These are phyloP conservation scores for Drosophila aldrichi DNA, from an alignment of 2,888 invertebrate genomes.

Conservation along the genomic window DNA sequence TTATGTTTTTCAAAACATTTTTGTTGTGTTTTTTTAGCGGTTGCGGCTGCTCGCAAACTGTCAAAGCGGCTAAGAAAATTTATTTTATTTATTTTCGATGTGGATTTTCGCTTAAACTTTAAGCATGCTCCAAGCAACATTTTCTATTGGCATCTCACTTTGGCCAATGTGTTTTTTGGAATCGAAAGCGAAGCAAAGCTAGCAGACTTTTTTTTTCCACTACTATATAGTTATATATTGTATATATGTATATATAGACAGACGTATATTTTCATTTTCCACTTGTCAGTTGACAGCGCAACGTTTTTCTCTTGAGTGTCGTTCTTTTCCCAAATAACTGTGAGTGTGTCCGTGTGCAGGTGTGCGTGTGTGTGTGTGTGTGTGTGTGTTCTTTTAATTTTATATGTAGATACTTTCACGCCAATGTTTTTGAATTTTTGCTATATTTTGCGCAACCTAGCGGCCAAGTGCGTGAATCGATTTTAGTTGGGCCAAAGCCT, in stretches of 20 bases:
- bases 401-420: conserved; percentile 54
- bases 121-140: conserved; percentile 46
- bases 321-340: conserved; percentile 23
- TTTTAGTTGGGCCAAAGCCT: conserved; percentile 82
- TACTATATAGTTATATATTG: conserved; percentile 13
- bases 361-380: background rate
- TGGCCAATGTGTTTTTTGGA: conserved; percentile 44
- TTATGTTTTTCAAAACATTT: background rate
- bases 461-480: conserved; percentile 60
- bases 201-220: background rate
- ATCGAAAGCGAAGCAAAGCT: background rate
- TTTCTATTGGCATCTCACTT: conserved; percentile 59
- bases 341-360: background rate
- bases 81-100: conserved; percentile 80
- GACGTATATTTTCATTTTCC: conserved; percentile 22
- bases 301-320: conserved; percentile 54
- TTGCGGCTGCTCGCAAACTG: conserved; percentile 75
- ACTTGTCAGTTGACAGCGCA: conserved; percentile 52
- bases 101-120: conserved; percentile 44
- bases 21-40: conserved; percentile 40
- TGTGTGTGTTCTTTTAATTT: conserved; percentile 25
- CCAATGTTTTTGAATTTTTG: conserved; percentile 43
- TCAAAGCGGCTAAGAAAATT: conserved; percentile 60
- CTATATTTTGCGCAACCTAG: conserved; percentile 67
- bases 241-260: conserved; percentile 17